Percentiles rank a stretch among this genome's conserved stretches.
Conservation (phyloP, 35 echinoderm and acorn worm genomes). For the Anneissia japonica region DNA sequence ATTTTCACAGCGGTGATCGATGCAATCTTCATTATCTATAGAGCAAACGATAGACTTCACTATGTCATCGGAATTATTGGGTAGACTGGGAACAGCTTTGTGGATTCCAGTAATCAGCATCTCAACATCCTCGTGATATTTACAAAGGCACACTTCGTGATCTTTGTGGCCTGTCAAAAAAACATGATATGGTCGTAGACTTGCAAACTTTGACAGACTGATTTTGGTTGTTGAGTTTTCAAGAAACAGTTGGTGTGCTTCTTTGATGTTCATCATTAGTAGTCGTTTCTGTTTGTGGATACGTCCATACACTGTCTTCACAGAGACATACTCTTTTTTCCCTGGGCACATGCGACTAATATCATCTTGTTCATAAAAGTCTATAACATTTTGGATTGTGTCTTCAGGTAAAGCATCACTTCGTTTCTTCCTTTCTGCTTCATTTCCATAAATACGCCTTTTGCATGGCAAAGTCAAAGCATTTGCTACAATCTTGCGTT, state of each 20-base stretch:
- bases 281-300: background rate
- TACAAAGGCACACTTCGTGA: constrained; percentile 8
- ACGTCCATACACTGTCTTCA: background rate
- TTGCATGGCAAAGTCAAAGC: too few species aligned
- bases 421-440: constrained; percentile 5
- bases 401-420: background rate
- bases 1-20: too few species aligned
- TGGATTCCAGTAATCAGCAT: background rate
- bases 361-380: constrained; percentile 29
- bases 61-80: too few species aligned
- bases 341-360: background rate
- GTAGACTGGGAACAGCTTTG: constrained; percentile 15
- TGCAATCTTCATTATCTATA: too few species aligned
- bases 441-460: too few species aligned
- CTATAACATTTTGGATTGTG: background rate
- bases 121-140: constrained; percentile 1
- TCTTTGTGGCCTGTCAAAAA: background rate
- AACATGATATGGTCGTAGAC: constrained; percentile 5
- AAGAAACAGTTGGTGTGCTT: background rate
- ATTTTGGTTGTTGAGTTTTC: background rate
- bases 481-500: too few species aligned
- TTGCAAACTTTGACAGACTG: background rate
- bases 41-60: too few species aligned
- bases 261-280: background rate
- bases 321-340: constrained; percentile 17